Evolutionary conservation across 2,113 vertebrate genomes (phyloP).

Genomic region (Sigmodon hispidus): DNA sequence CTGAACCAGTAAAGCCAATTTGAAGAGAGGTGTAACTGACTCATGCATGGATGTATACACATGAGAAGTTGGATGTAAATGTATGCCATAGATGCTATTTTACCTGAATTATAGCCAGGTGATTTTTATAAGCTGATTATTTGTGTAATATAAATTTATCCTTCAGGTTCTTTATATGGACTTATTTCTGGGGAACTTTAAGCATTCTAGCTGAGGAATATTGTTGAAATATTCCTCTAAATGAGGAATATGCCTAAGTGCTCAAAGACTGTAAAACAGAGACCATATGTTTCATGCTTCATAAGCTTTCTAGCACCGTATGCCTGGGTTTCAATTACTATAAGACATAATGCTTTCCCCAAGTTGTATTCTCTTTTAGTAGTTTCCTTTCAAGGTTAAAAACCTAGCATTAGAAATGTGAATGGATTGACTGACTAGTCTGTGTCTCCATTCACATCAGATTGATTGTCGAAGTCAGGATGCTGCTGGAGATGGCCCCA

Average conservation of each 20-base stretch:
- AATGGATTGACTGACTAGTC: not conserved
- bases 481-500: not conserved
- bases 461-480: not conserved
- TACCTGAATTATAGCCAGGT: not conserved
- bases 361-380: not conserved
- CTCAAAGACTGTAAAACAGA: constrained; percentile 73
- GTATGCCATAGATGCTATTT: not conserved
- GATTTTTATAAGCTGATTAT: constrained; percentile 26
- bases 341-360: not conserved
- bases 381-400: not conserved
- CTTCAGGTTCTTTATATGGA: not conserved
- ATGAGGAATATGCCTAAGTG: constrained; percentile 73
- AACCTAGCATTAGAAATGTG: not conserved
- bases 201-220: constrained; percentile 74
- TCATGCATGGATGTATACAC: not conserved
- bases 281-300: constrained; percentile 69
- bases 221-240: constrained; percentile 72
- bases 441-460: not conserved
- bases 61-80: not conserved
- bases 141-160: not conserved
- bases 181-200: constrained; percentile 28
- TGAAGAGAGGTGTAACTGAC: not conserved
- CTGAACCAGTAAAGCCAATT: not conserved
- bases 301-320: constrained; percentile 71
- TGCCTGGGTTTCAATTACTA: constrained; percentile 41